Percentiles rank a stretch among this genome's conserved stretches.
Evolutionary conservation across 1,140 invertebrate genomes (phyloP).

Genomic region (Palaemon carinicauda): DNA sequence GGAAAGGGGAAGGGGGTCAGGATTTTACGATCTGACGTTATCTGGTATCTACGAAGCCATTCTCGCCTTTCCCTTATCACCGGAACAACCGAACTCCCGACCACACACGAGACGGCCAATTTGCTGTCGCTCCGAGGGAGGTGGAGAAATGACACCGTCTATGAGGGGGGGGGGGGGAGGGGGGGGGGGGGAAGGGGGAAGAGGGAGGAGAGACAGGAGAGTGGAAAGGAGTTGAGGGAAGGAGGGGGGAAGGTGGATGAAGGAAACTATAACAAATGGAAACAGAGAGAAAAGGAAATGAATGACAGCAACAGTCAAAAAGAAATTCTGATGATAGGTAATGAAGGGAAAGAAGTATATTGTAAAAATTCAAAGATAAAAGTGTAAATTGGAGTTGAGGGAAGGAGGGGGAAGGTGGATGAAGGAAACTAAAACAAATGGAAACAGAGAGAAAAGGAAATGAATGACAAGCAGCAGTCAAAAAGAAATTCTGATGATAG

Average conservation of each 20-base stretch:
- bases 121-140: background rate
- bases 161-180: too few species aligned
- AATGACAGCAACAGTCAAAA: background rate
- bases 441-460: background rate
- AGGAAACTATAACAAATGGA: background rate
- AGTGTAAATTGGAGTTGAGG: too few species aligned
- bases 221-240: too few species aligned
- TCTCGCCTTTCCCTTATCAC: slow-evolving; percentile 34
- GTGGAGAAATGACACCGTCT: background rate
- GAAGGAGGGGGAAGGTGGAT: background rate
- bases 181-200: background rate
- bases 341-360: background rate
- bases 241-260: background rate
- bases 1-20: background rate
- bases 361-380: background rate
- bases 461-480: background rate
- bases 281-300: background rate
- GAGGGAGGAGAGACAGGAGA: background rate
- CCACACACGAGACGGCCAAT: background rate
- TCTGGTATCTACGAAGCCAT: slow-evolving; percentile 33
- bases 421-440: background rate
- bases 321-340: background rate
- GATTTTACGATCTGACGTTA: slow-evolving; percentile 37
- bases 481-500: background rate
- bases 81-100: background rate